Percentiles rank a stretch among this genome's conserved stretches.
Conservation (phyloP, 2,113 vertebrate genomes). For the Strix aluco region DNA sequence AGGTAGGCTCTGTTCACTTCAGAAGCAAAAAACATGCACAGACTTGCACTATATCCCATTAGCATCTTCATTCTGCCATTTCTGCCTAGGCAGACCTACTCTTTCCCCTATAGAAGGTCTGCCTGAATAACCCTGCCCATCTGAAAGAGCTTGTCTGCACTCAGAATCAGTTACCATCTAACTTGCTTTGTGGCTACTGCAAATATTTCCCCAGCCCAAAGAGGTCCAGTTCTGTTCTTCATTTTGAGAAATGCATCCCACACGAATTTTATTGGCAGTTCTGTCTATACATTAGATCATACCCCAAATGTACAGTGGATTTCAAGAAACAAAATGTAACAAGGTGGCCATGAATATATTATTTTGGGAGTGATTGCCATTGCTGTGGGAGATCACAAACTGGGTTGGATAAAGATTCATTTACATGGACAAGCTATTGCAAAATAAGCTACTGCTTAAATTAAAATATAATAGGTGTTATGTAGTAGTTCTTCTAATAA, state of each 20-base stretch:
- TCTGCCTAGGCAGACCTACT: not conserved
- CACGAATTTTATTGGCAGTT: not conserved
- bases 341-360: not conserved
- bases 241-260: not conserved
- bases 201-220: not conserved
- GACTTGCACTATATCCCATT: not conserved
- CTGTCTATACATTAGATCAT: not conserved
- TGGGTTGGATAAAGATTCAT: not conserved
- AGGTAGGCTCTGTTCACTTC: not conserved
- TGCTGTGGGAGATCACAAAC: not conserved
- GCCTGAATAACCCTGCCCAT: not conserved
- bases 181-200: not conserved
- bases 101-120: not conserved
- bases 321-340: not conserved
- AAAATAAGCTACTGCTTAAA: not conserved
- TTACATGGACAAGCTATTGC: not conserved
- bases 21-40: not conserved
- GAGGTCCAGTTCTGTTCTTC: not conserved
- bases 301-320: fast-evolving
- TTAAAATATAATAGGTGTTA: not conserved
- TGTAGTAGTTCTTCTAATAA: not conserved
- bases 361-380: no score
- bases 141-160: not conserved
- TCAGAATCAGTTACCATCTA: not conserved
- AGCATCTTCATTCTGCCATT: not conserved